A percentile compares a stretch with the other conserved stretches of the same genome.
Conservation (phyloP, 2,113 vertebrate genomes). For the Zapus hudsonius region DNA sequence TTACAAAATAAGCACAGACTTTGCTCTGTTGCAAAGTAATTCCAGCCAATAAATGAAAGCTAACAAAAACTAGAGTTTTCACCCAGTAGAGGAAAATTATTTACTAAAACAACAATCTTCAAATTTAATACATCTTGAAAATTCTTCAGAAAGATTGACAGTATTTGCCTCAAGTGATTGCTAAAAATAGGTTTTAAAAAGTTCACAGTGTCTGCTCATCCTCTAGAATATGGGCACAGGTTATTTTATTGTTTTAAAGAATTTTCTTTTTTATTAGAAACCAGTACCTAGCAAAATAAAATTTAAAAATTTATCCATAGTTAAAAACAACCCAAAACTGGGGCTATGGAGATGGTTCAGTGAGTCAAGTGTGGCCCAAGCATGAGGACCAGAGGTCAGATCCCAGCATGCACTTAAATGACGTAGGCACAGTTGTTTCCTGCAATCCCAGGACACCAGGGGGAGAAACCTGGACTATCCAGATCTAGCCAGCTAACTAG, state of each 20-base stretch:
- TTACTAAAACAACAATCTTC: conserved; percentile 22
- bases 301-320: conserved; percentile 2
- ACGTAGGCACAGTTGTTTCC: no score
- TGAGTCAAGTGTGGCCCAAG: no score
- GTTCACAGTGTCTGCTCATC: neutral
- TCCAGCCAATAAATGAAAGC: conserved; percentile 58
- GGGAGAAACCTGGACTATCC: no score
- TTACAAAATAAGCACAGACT: conserved; percentile 58
- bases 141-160: conserved; percentile 8
- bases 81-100: neutral
- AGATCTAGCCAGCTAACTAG: no score
- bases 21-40: conserved; percentile 45
- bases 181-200: neutral
- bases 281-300: conserved; percentile 24
- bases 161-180: conserved; percentile 12
- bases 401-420: no score
- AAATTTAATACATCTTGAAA: conserved; percentile 17
- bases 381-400: no score
- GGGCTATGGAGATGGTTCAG: no score
- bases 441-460: no score
- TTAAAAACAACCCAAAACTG: neutral
- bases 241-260: conserved; percentile 54
- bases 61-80: conserved; percentile 44
- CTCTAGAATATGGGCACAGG: conserved; percentile 6
- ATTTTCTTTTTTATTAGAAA: conserved; percentile 19